Evolutionary conservation across 2,797 vertebrate genomes (phyloP), one percentile per base, ranked within the genome.

Genomic region (Serranus cabrilla): DNA sequence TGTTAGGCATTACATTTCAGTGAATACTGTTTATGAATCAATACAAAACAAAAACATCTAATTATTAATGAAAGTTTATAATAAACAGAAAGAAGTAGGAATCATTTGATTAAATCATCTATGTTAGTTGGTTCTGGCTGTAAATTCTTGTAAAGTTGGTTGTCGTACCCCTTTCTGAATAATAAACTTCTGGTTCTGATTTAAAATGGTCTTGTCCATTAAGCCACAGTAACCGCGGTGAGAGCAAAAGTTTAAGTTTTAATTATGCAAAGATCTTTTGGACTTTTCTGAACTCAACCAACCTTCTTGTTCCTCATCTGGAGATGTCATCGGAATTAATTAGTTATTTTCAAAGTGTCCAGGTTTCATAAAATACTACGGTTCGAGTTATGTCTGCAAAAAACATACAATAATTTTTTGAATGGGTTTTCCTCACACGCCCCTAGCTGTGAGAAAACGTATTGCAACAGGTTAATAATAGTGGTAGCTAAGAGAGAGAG

Each of bases 371-470:
- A 11, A 50, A 50, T 37, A 37, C 2, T 5, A 4, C 6, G 27
- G 27, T 31, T 31, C 3, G 27, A 31, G 27, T 31, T 31, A 31
- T 31, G 27, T 31, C n/a, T 31, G 27, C 3, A 3, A 31, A 31
- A 31, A 31, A 31, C 27, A 3, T 31, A 6, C 27, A 3, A 31
- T 31, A 6, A 31, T 31, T 27, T 51, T 50, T 34, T 12, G 45
- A 20, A 21, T 20, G 13, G 21, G 3, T 43, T 7, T 37, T 58
- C 40, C 10, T 66, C n/a, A 63, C 43, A 45, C 20, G 20, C 82
- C 61, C 60, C 81, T 87, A 80, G 56, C 74, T 76, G 78, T 55
- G 58, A 62, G 17, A 60, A 59, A 20, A 54, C 11, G 66, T 65
- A 87, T 23, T 84, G 49, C 71, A 64, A 7, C 27, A 8, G 2